These are phyloP conservation scores for Loriculus beryllinus DNA, from an alignment of 2,797 vertebrate species.

Conservation along the genomic window DNA sequence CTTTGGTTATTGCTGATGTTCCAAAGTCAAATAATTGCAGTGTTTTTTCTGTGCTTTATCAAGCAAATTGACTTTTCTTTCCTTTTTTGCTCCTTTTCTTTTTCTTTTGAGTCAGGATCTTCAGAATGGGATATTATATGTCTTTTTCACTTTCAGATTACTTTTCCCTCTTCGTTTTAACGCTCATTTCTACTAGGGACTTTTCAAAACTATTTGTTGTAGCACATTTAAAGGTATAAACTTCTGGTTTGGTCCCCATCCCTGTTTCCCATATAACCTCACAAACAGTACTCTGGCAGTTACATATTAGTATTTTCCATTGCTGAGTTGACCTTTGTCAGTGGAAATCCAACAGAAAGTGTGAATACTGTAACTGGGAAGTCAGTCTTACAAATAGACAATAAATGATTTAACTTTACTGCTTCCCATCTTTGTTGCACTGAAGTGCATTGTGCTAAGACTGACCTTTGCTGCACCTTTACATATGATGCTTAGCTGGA, in stretches of 20 bases:
- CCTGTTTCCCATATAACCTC: neutral
- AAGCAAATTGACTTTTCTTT: slow-evolving; percentile 5
- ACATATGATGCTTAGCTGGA: neutral
- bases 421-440: neutral
- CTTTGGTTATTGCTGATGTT: slow-evolving; percentile 43
- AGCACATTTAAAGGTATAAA: neutral
- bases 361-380: neutral
- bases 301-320: neutral
- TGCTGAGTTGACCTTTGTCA: neutral
- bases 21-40: slow-evolving; percentile 22
- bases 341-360: neutral
- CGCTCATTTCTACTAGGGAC: neutral
- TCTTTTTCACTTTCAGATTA: neutral
- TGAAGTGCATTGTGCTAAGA: neutral
- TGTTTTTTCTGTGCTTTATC: neutral
- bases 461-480: neutral
- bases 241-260: neutral
- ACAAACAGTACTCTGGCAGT: neutral
- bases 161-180: neutral
- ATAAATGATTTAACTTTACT: neutral
- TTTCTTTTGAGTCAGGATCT: neutral
- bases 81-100: neutral
- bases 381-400: neutral
- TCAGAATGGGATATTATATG: too few relatives aligned
- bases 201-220: neutral